Conservation (phyloP, 2,888 invertebrate genomes). For the Orchesellides sinensis region DNA sequence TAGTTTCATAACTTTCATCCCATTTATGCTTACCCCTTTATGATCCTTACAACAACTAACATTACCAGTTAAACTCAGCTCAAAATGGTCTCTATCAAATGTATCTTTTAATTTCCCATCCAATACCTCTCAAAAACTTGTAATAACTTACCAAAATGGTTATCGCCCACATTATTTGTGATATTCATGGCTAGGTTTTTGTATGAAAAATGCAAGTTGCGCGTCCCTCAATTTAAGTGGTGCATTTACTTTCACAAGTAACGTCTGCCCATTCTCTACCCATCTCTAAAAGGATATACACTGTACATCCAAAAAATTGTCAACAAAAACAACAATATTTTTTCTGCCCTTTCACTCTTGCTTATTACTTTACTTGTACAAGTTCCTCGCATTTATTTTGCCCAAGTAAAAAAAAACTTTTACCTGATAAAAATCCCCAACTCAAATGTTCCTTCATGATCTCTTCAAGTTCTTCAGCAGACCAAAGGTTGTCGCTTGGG, state of each 20-base stretch:
- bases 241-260: slow-evolving; percentile 65
- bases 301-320: slow-evolving; percentile 56
- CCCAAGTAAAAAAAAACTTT: slow-evolving; percentile 33
- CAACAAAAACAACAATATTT: slow-evolving; percentile 61
- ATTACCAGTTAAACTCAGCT: no score
- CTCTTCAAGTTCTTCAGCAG: not conserved
- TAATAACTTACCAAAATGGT: slow-evolving; percentile 38
- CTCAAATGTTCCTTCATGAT: slow-evolving; percentile 18
- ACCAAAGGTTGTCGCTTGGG: slow-evolving; percentile 24
- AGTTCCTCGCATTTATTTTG: slow-evolving; percentile 9
- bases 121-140: no score
- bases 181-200: slow-evolving; percentile 43
- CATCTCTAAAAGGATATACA: slow-evolving; percentile 37
- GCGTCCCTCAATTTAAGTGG: slow-evolving; percentile 64
- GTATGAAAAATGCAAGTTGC: slow-evolving; percentile 57
- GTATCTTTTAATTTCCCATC: no score
- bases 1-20: no score
- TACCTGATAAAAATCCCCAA: slow-evolving; percentile 42
- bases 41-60: no score
- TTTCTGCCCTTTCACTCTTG: slow-evolving; percentile 36
- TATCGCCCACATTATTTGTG: slow-evolving; percentile 45
- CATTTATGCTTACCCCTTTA: no score
- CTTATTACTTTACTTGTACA: slow-evolving; percentile 6
- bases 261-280: slow-evolving; percentile 59
- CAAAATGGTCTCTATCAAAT: no score